Conservation (phyloP, 2,113 vertebrate genomes). For the Lophius piscatorius region DNA sequence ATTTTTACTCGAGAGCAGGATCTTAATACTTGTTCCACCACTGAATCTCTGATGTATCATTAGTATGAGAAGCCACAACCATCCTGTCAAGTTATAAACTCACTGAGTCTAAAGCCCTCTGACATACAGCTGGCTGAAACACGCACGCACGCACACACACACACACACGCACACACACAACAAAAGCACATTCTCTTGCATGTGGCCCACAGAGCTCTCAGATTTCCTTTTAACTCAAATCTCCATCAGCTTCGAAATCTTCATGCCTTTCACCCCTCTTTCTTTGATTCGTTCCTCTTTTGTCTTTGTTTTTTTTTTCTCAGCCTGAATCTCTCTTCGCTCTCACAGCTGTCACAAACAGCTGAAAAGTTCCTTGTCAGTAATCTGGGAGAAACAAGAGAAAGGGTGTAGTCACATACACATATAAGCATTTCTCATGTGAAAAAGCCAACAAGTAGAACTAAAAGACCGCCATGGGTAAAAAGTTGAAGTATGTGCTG, state of each 20-base stretch:
- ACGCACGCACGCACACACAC: constrained; percentile 19
- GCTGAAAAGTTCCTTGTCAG: constrained; percentile 56
- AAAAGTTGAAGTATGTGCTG: constrained; percentile 17
- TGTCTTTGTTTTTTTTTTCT: background rate
- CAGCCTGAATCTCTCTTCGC: constrained; percentile 1
- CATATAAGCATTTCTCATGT: constrained; percentile 55
- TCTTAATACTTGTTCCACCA: no score
- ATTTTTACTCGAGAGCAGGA: no score
- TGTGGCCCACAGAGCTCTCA: constrained; percentile 28
- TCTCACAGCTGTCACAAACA: constrained; percentile 73
- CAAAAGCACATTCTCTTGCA: background rate
- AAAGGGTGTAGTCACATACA: constrained; percentile 32
- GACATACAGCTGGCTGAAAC: constrained; percentile 27
- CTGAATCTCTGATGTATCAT: no score
- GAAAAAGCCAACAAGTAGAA: constrained; percentile 45
- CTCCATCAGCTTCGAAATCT: constrained; percentile 39
- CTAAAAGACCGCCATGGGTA: constrained; percentile 40
- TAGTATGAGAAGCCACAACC: constrained; percentile 25
- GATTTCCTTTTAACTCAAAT: constrained; percentile 49
- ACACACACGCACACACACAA: constrained; percentile 18
- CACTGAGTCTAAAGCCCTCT: constrained; percentile 23
- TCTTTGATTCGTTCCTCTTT: constrained; percentile 49
- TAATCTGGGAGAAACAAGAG: constrained; percentile 22
- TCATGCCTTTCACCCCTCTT: constrained; percentile 48
- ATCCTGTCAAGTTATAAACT: no score